A percentile compares a stretch with the other conserved stretches of the same genome.
Conservation (phyloP, 2,113 vertebrate species). For the Bubo blakistoni region DNA sequence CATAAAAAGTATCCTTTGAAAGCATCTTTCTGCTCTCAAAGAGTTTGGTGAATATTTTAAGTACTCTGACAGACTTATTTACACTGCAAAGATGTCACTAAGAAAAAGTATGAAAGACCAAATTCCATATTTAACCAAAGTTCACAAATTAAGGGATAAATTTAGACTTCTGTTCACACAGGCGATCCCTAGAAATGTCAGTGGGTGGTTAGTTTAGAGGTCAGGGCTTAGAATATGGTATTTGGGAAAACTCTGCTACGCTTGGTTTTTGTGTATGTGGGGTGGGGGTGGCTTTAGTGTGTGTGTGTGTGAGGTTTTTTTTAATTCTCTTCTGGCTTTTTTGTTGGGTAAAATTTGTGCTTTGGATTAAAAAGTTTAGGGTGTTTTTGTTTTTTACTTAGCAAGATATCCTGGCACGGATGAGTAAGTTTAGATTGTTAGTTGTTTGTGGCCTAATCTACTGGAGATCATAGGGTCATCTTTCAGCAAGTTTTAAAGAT, state of each 20-base stretch:
- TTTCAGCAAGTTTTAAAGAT: not conserved
- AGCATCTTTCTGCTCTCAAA: not conserved
- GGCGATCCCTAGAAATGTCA: not conserved
- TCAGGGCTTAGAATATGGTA: not conserved
- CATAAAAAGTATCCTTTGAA: not conserved
- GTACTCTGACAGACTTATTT: not conserved
- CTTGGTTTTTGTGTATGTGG: not conserved
- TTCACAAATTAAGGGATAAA: not conserved
- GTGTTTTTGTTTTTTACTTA: not conserved
- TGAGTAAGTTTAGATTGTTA: not conserved
- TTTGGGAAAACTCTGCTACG: not conserved
- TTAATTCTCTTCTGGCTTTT: not conserved
- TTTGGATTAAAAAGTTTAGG: not conserved
- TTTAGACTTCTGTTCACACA: conserved; percentile 1
- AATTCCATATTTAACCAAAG: conserved; percentile 4
- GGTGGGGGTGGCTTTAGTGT: too few relatives aligned
- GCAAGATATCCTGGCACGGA: not conserved
- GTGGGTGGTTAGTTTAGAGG: not conserved
- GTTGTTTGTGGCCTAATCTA: not conserved
- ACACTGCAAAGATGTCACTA: not conserved
- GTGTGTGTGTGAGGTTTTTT: too few relatives aligned
- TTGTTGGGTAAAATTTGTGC: not conserved
- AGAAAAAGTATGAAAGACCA: not conserved
- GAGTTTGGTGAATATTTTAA: not conserved
- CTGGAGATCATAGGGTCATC: not conserved